Evolutionary conservation across 2,113 vertebrate genomes (phyloP).

Genomic region (Stegostoma tigrinum): DNA sequence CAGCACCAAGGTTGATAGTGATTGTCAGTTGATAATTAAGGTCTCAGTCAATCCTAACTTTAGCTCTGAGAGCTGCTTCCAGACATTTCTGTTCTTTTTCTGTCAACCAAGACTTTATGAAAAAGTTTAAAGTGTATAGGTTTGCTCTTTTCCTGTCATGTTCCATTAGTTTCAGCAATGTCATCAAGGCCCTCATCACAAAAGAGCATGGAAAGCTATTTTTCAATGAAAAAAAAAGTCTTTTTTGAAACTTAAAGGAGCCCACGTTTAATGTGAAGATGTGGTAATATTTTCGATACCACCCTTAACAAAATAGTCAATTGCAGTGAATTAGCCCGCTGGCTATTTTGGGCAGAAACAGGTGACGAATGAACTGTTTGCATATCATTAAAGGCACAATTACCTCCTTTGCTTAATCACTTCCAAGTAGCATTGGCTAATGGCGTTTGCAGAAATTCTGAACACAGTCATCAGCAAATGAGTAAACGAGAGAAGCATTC

Average conservation of each 20-base stretch:
- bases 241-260: background rate
- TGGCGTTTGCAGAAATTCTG: conserved; percentile 2
- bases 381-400: background rate
- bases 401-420: background rate
- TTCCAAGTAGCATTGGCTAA: background rate
- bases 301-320: no score
- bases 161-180: background rate
- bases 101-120: background rate
- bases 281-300: background rate
- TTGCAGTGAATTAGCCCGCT: background rate
- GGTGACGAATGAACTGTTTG: background rate
- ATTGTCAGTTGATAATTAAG: background rate
- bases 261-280: background rate
- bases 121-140: background rate
- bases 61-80: background rate
- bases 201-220: background rate
- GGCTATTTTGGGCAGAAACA: background rate
- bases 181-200: background rate
- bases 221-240: background rate
- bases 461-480: background rate
- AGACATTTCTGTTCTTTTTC: background rate
- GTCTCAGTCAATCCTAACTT: background rate
- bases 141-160: background rate
- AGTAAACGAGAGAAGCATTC: background rate
- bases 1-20: background rate